Conservation (phyloP, 2,113 vertebrate species). For the Varanus komodoensis region DNA sequence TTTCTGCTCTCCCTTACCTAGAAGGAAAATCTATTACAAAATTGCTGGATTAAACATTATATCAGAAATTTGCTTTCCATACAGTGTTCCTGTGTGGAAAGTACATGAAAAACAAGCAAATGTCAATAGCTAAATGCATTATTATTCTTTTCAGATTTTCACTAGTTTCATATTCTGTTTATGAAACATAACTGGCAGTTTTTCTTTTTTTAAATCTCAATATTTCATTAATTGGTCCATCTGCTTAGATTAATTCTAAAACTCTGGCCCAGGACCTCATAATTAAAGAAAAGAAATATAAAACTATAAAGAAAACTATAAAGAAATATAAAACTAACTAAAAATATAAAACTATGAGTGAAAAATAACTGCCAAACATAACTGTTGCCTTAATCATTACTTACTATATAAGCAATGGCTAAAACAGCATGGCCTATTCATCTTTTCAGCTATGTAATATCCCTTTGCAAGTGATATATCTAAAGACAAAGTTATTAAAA, state of each 20-base stretch:
- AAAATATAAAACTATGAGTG: too few relatives aligned
- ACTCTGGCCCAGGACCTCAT: not conserved
- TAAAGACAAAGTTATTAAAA: not conserved
- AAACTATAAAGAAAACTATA: too few relatives aligned
- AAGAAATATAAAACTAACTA: too few relatives aligned
- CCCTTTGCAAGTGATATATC: too few relatives aligned
- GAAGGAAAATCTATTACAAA: not conserved
- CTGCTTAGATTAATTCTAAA: not conserved
- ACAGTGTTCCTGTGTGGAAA: not conserved
- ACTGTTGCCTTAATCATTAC: too few relatives aligned
- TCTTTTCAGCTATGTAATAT: not conserved
- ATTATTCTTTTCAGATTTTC: not conserved
- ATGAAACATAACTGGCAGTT: not conserved
- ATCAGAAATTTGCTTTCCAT: not conserved
- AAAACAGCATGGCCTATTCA: not conserved
- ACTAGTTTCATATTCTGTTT: not conserved
- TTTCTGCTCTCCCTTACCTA: not conserved
- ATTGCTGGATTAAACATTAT: not conserved
- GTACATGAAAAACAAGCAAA: constrained; percentile 4
- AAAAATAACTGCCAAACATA: too few relatives aligned
- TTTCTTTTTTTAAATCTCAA: not conserved
- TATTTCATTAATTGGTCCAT: not conserved
- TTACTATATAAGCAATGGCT: not conserved
- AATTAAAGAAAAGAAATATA: not conserved
- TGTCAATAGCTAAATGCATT: not conserved